phyloP scores from a whole-genome alignment of 2,797 vertebrate genomes.

The Cryptoprocta ferox region DNA sequence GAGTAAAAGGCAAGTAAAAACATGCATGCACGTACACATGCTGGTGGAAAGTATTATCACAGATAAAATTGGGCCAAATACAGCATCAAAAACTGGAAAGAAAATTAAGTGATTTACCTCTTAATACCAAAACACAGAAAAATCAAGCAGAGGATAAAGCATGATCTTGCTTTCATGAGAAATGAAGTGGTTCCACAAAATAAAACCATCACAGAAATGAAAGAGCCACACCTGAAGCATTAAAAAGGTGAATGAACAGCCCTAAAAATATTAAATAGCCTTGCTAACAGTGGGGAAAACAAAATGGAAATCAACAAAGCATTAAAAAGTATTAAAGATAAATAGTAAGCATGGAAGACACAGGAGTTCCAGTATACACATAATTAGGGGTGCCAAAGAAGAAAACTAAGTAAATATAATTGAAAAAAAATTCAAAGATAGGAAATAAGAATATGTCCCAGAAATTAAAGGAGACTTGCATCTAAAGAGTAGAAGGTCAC shows the following conservation, averaged over 20 bases:
- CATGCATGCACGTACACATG: not conserved
- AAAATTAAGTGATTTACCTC: constrained; percentile 6
- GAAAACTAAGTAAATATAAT: not conserved
- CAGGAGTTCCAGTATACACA: not conserved
- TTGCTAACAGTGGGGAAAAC: not conserved
- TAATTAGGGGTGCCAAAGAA: not conserved
- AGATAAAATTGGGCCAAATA: not conserved
- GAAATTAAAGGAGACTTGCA: not conserved
- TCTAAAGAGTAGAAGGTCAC: not conserved
- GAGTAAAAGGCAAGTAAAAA: not conserved
- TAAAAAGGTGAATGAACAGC: not conserved
- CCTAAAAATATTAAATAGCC: not conserved
- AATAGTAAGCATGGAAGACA: not conserved
- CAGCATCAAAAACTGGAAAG: constrained; percentile 6
- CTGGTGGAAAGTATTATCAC: not conserved
- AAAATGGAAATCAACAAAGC: not conserved
- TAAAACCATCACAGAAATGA: not conserved
- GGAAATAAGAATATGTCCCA: not conserved
- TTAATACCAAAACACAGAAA: not conserved
- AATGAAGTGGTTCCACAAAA: not conserved
- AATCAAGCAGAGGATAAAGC: not conserved
- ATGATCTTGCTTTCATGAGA: not conserved
- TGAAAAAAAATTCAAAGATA: not conserved
- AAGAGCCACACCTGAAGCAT: not conserved
- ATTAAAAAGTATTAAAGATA: not conserved